Conservation (phyloP, 1,140 invertebrate species). For the Pentalonia nigronervosa region DNA sequence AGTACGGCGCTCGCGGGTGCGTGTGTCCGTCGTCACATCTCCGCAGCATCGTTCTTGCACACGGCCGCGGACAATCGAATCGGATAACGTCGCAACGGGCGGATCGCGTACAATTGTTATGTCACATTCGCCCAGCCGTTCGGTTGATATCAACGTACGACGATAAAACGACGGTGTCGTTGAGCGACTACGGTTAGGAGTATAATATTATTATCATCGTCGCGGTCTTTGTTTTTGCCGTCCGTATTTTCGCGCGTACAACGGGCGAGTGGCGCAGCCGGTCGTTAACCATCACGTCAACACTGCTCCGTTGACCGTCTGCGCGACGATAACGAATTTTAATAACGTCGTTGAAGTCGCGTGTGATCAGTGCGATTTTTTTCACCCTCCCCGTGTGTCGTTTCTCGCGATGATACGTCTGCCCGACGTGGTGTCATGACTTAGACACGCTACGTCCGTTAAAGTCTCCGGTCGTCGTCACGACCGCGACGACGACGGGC, state of each 20-base stretch:
- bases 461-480: slow-evolving; percentile 5
- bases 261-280: neutral
- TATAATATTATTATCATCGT: neutral
- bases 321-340: neutral
- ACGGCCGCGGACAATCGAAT: neutral
- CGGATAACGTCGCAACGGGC: neutral
- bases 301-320: too few species aligned
- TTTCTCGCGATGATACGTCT: neutral
- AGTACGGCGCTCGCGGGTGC: neutral
- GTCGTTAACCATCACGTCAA: neutral
- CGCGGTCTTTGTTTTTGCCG: neutral
- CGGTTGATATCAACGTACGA: neutral
- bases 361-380: neutral
- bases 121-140: neutral
- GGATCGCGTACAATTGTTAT: neutral
- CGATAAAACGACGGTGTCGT: neutral
- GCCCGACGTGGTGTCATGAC: neutral
- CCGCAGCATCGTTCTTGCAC: neutral
- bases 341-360: neutral
- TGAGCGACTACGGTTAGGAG: neutral
- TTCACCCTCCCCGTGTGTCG: neutral
- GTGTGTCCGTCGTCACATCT: neutral
- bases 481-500: neutral
- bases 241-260: neutral
- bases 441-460: neutral